Evolutionary conservation across 2,113 vertebrate species (phyloP), one percentile per base, ranked within the genome.

Genomic region (Eonycteris spelaea): DNA sequence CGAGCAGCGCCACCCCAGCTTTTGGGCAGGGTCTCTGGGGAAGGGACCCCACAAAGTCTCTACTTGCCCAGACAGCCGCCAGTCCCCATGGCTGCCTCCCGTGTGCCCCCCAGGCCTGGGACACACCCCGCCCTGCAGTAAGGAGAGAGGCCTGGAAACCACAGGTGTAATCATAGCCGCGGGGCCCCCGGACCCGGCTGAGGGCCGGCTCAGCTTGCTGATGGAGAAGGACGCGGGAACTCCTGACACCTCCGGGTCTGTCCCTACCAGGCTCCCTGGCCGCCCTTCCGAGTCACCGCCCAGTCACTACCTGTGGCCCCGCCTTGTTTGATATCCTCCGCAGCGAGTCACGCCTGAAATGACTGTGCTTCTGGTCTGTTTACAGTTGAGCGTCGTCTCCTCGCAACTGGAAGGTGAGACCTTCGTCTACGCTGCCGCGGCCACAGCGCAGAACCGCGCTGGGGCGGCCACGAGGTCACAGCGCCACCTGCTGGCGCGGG

Each of bases 401-500:
- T 74, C 3, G 65, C 55, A 92, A 96, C 93, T 28, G 35, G 22
- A 82, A 55, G 63, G 68, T 59, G 26, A 88, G 73, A 77, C 35
- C 40, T 94, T 94, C 35, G 55, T 83, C 65, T 92, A 4, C 1
- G 4, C 3, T 0, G 22, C 14, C 0, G 14, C 8, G n/a, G n/a
- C n/a, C n/a, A n/a, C n/a, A 6, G 15, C 28, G 15, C 35, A 9
- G 26, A 14, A n/a, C 30, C 0, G 19, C 0, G 26, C 26, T 15
- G 28, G 15, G 77, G 67, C 0, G 0, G 26, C 57, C 11, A 22
- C 28, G 15, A 15, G 57, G 57, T 10, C 79, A 90, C 87, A 65
- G 92, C 15, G 18, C 94, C 97, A 65, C 95, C 97, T 96, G 74
- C 90, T 90, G 96, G 88, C 35, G 1, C 38, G 48, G 55, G 0